Conservation (phyloP, 1,140 invertebrate genomes). For the Littorina saxatilis region DNA sequence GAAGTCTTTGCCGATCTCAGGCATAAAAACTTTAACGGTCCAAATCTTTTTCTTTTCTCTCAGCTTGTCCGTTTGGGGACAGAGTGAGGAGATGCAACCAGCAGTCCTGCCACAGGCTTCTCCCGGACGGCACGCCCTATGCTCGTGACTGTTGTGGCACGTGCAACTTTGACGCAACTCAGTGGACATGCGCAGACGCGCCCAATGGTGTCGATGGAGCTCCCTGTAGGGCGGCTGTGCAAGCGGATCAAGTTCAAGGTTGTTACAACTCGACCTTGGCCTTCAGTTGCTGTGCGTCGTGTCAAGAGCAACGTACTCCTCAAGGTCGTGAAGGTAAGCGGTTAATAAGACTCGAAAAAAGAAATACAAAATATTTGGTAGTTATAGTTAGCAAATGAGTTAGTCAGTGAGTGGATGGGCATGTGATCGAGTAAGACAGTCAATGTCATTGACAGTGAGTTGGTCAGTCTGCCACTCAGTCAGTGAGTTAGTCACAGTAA, state of each 20-base stretch:
- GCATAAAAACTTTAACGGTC: too few relatives aligned
- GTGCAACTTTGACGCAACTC: constrained; percentile 34
- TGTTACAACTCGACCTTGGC: constrained; percentile 38
- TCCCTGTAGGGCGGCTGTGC: neutral
- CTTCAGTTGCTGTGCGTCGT: constrained; percentile 17
- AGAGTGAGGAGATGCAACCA: constrained; percentile 29
- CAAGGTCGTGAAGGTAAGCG: neutral
- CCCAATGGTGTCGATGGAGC: neutral
- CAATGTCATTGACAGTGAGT: too few relatives aligned
- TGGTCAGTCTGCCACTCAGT: too few relatives aligned
- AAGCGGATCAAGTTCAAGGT: constrained; percentile 23
- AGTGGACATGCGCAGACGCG: constrained; percentile 16
- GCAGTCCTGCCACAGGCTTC: constrained; percentile 27
- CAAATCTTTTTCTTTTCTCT: neutral
- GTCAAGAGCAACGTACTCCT: constrained; percentile 20
- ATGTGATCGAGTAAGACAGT: too few relatives aligned
- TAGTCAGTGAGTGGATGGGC: too few relatives aligned
- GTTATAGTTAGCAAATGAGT: neutral
- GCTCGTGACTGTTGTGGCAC: constrained; percentile 50
- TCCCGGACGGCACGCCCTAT: constrained; percentile 44
- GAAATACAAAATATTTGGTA: neutral
- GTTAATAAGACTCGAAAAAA: neutral
- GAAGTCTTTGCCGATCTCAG: too few relatives aligned
- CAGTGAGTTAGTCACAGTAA: too few relatives aligned
- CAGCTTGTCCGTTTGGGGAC: constrained; percentile 55